Evolutionary conservation across 2,113 vertebrate species (phyloP), one percentile per base, ranked within the genome.

Genomic region (Felis catus): DNA sequence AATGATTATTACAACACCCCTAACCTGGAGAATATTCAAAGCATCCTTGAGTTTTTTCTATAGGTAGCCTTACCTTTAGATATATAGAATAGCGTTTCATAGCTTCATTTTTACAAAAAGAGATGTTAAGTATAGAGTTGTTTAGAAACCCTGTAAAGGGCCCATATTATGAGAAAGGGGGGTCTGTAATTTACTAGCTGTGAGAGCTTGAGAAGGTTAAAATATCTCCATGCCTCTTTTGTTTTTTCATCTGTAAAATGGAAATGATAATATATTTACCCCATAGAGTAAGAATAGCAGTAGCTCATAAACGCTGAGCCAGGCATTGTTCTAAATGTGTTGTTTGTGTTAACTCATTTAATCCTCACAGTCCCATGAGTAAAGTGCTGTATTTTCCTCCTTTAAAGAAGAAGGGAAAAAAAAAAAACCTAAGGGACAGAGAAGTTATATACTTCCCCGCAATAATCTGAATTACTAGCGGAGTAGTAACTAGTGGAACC

Each of bases 251-350:
- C 70, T 94, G 65, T 86, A 79, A 94, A 96, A 83, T 70, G 58
- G 74, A 95, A 89, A 91, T 93, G 88, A 97, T 89, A 89, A 92
- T 48, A 83, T 16, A 39, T 55, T 79, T 92, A 58, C 29, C 36
- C 25, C 18, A 36, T 23, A 76, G 83, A 19, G 23, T 51, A 39
- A 78, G 27, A 85, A 48, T 82, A 23, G 48, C 29, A 94, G 73
- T 18, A 84, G 58, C 63, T 92, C 51, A 31, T 31, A 61, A 36
- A 51, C 36, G 55, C 45, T 55, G 80, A 92, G 29, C 18, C 87
- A 45, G 74, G 80, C 27, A 10, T 14, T 21, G 25, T 91, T 86
- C 63, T 87, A 65, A 85, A 48, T 14, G 55, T 48, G 80, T 25
- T 86, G 10, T 68, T 58, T 36, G 19, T 61, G 51, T 92, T 85